Base-by-base conservation (phyloP, 2,797 vertebrate genomes). In the Aeoliscus strigatus region DNA sequence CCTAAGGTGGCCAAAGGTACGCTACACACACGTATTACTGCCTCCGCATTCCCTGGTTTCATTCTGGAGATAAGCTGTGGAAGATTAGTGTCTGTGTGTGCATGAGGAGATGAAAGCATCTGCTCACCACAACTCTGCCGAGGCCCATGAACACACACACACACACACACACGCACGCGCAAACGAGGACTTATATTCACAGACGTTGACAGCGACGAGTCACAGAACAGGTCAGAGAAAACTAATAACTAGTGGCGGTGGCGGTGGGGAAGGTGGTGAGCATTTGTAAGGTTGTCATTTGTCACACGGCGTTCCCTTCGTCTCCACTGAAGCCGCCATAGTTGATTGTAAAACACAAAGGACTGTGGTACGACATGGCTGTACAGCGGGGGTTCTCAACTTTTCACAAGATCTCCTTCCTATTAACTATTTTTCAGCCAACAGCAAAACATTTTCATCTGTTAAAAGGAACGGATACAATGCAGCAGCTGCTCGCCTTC, bases 1-100 rank as follows among this genome's bases (percentile, higher is more conserved):
- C 90, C 90, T 36, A 95, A 89, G 77, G 67, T 96, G 42, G 81
- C 90, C 47, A 98, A 97, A 96, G 93, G 96, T 97, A 81, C 35
- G 61, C 7, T 10, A 18, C n/a, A 9, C 10, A 28, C 14, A 14
- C 8, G 12, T 10, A 6, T 0, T 2, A 2, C 8, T 2, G 2
- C 11, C 27, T 36, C 30, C 4, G 10, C 4, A 36, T 43, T n/a
- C 1, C 42, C 16, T 35, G 7, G 3, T 37, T 26, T 8, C 28
- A 3, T 59, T 43, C 5, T 39, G 36, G 44, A 40, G 33, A 50
- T 57, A 11, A 37, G 27, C 56, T 23, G 26, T 12, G 53, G 66
- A 47, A n/a, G n/a, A n/a, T n/a, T n/a, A n/a, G n/a, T n/a, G n/a
- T n/a, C n/a, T n/a, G n/a, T n/a, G n/a, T 60, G 51, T 52, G 29